Evolutionary conservation across 2,888 invertebrate genomes (phyloP), one percentile per base, ranked within the genome.

Genomic region (Tetranychus piercei): DNA sequence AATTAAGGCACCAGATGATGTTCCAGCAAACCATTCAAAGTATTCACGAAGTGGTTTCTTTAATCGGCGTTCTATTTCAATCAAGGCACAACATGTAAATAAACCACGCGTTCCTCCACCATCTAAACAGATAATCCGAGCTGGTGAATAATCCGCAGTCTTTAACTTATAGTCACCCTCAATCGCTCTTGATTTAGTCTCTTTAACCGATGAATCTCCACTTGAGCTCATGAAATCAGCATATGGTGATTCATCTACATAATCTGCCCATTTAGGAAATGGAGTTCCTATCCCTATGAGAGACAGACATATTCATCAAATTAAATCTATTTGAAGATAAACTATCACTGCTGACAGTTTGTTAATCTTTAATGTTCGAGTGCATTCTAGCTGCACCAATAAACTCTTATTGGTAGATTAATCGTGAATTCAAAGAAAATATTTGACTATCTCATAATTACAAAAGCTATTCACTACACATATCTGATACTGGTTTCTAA

Each of bases 101-200:
- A 94, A 82, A 0, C 94, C 99, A 18, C 94, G 87, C 77, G 99
- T 95, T 1, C 99, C 97, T n/a, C 99, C 97, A 70, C 97, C 97
- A 83, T 99, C 97, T 55, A 99, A 84, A 80, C 91, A 91, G 0
- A 99, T 15, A 69, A 77, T 71, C 15, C 71, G 66, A 22, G 55
- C 74, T 3, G 69, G n/a, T 34, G 34, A 34, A 34, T 34, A 34
- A 34, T 34, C 34, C 34, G 3, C 5, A 34, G 5, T 4, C 34
- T 34, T 34, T 34, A 34, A 34, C 34, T 34, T 34, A 34, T 3
- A 34, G 34, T 34, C 34, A 34, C 34, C 34, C 0, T 34, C 34
- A 34, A 34, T 34, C 34, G 34, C 34, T 34, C 34, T 34, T 34
- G 9, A 71, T 70, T 23, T 3, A n/a, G 11, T 7, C 20, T 15